Base-by-base conservation (phyloP, 1,140 invertebrate genomes). In the Drosophila ercepeae region DNA sequence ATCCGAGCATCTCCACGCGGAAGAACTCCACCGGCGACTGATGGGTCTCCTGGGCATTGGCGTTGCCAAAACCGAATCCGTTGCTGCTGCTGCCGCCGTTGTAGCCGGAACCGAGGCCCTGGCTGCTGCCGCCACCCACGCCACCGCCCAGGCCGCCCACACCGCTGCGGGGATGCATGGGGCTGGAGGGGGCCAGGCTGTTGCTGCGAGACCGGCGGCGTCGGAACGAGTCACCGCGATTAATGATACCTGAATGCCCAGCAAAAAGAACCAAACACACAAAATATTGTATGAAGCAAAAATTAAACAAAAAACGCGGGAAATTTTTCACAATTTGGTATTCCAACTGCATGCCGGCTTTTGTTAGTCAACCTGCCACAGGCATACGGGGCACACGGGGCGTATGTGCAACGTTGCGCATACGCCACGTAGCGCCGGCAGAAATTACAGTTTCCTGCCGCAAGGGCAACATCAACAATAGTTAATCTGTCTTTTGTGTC, bases 161-260 rank as follows among this genome's bases (percentile, higher is more conserved):
- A 1, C 73, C 86, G 11, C 64, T 76, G 14, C 90, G 88, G 4
- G 29, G 82, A 90, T 58, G 86, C 65, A 91, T 83, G 19, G 91
- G 91, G 48, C 91, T 91, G 75, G 90, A 86, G 1, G 94, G 94
- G 1, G 94, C 93, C 18, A 96, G 91, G 70, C 95, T 96, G 86
- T 96, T 97, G 70, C 96, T 96, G 36, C 96, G 92, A 4, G 95
- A 97, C 50, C 95, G 93, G 36, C 95, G 94, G 68, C 95, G 93
- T 34, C 95, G 93, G 91, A 98, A 97, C 1, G 97, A 97, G 90
- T 98, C 97, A 0, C 97, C 97, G 68, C 96, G 93, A 92, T 98
- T 98, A 29, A 98, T 94, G 61, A 98, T 94, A 48, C 97, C 97
- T 97, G 93, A 21, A 29, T 29, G 25, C 23, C n/a, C 11, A 42